These are phyloP conservation scores for Drosophila dives DNA, from an alignment of 2,888 invertebrate genomes.

Conservation along the genomic window DNA sequence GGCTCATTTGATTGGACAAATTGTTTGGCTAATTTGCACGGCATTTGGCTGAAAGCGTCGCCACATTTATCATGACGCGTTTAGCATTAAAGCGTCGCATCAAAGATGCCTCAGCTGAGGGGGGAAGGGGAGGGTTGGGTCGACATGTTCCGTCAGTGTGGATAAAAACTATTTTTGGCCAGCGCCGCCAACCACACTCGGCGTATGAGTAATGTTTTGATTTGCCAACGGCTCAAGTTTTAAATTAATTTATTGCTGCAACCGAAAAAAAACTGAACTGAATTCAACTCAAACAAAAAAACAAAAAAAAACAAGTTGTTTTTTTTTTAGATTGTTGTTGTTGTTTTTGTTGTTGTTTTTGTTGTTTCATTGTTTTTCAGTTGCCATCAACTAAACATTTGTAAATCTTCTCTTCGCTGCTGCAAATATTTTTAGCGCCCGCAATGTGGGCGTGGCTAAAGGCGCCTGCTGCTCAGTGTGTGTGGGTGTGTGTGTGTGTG, in stretches of 20 bases:
- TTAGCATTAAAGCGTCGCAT: constrained; percentile 40
- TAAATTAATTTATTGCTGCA: constrained; percentile 68
- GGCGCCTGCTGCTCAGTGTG: constrained; percentile 5
- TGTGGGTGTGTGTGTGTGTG: not conserved
- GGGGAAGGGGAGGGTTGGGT: not conserved
- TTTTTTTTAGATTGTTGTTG: constrained; percentile 30
- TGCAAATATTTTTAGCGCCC: constrained; percentile 43
- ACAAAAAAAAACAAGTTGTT: constrained; percentile 7
- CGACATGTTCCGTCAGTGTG: not conserved
- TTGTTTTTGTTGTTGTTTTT: not conserved
- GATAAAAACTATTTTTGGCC: constrained; percentile 59
- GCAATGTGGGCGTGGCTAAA: constrained; percentile 28
- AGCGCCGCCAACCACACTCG: constrained; percentile 47
- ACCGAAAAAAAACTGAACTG: constrained; percentile 17
- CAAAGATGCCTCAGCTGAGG: constrained; percentile 18
- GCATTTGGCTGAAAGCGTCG: constrained; percentile 64
- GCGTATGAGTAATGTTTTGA: constrained; percentile 79
- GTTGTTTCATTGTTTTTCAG: constrained; percentile 1
- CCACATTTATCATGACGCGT: constrained; percentile 67
- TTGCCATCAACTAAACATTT: constrained; percentile 31
- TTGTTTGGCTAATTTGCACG: constrained; percentile 71
- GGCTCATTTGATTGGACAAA: constrained; percentile 62
- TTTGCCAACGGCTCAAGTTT: constrained; percentile 72
- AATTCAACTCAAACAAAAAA: constrained; percentile 28
- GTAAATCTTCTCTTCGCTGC: constrained; percentile 28